These are phyloP conservation scores for Orcinus orca DNA, from an alignment of 2,113 vertebrate genomes.

Conservation along the genomic window DNA sequence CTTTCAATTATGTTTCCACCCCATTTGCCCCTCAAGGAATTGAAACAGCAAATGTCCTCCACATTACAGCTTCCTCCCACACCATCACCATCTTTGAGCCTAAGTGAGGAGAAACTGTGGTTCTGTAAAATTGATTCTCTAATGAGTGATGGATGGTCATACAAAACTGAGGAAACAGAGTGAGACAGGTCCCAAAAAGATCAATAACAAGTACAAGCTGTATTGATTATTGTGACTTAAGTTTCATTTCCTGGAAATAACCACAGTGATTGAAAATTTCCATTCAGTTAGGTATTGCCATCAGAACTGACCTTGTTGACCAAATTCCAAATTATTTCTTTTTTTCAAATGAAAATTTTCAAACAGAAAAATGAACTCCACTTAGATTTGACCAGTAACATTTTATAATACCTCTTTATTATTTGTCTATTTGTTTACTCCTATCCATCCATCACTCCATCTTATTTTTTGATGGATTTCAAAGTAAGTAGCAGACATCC, in stretches of 20 bases:
- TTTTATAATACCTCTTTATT: background rate
- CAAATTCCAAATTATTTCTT: background rate
- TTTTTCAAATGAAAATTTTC: background rate
- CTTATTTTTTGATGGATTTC: background rate
- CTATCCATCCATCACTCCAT: background rate
- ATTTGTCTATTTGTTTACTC: background rate
- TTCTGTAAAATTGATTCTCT: slow-evolving; percentile 49
- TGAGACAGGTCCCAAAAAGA: slow-evolving; percentile 20
- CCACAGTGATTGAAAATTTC: background rate
- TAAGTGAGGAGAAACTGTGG: background rate
- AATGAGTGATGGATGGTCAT: slow-evolving; percentile 28
- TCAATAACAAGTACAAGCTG: slow-evolving; percentile 35
- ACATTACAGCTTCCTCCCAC: background rate
- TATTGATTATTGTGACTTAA: background rate
- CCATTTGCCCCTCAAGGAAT: background rate
- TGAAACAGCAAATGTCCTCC: background rate
- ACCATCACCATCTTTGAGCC: background rate
- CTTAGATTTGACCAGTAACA: background rate
- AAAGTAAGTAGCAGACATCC: background rate
- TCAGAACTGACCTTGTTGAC: background rate
- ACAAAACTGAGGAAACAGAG: slow-evolving; percentile 48
- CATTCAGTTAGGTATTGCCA: slow-evolving; percentile 14
- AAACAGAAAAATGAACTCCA: background rate
- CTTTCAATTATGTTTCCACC: background rate
- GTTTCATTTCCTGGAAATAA: slow-evolving; percentile 6